A percentile compares a stretch with the other conserved stretches of the same genome.
These are phyloP conservation scores for Thereva unica DNA, from an alignment of 2,888 invertebrate genomes.

Conservation along the genomic window DNA sequence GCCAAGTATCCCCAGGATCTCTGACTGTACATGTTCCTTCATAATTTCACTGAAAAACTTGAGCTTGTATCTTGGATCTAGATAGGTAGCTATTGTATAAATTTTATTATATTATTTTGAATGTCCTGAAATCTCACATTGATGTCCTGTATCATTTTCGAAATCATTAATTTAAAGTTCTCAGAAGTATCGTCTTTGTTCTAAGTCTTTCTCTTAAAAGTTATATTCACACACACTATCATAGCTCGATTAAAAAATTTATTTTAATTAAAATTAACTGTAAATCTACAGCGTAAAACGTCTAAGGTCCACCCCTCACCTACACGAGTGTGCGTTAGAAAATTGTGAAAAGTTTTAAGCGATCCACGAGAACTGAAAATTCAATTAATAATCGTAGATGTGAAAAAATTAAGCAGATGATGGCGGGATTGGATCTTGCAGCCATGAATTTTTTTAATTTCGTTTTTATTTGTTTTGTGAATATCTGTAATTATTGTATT, in stretches of 20 bases:
- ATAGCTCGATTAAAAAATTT: no score
- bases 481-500: conserved; percentile 31
- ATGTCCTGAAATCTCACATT: not conserved
- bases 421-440: conserved; percentile 8
- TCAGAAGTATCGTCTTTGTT: not conserved
- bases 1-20: no score
- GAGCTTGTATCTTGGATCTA: no score
- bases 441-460: conserved; percentile 22
- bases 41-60: no score
- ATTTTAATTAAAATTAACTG: no score
- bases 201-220: not conserved
- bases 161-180: not conserved
- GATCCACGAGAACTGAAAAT: conserved; percentile 19
- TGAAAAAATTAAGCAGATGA: conserved; percentile 23
- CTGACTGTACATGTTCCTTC: no score
- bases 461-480: conserved; percentile 24
- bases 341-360: conserved; percentile 10
- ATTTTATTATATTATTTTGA: no score
- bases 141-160: not conserved
- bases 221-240: not conserved
- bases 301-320: no score
- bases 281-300: no score
- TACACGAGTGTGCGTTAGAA: not conserved
- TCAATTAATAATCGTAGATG: conserved; percentile 21
- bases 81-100: no score